Conservation (phyloP, 2,888 invertebrate species). For the Tipula vernalis region DNA sequence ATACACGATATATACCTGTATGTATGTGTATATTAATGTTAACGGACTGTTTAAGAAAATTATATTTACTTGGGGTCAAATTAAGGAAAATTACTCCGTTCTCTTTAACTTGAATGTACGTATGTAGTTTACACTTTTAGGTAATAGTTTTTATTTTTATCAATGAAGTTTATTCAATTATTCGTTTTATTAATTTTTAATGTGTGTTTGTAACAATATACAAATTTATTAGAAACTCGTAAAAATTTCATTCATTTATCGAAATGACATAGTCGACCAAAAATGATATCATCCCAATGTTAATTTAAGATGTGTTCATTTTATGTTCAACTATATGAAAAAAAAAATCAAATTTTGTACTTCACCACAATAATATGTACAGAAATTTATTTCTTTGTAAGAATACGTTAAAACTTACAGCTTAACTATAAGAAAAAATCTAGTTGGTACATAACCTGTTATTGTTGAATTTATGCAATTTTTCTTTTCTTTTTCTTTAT, state of each 20-base stretch:
- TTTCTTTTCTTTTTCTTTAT: neutral
- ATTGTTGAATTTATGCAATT: neutral
- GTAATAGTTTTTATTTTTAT: too few species aligned
- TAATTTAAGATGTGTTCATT: neutral
- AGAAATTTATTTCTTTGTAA: neutral
- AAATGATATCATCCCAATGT: neutral
- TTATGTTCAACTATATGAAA: neutral
- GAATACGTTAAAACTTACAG: neutral
- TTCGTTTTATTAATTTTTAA: neutral
- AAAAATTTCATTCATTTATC: neutral
- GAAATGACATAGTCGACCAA: neutral
- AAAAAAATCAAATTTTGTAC: neutral
- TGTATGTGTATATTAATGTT: neutral
- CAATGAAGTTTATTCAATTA: too few species aligned
- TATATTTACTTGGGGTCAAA: neutral
- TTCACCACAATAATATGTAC: neutral
- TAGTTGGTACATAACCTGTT: neutral
- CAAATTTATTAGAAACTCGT: neutral
- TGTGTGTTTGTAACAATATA: neutral
- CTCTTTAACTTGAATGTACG: too few species aligned
- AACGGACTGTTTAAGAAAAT: neutral
- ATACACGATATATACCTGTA: neutral
- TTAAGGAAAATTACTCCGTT: too few species aligned
- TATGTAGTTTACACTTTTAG: too few species aligned
- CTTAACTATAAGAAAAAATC: neutral